phyloP scores from a whole-genome alignment of 2,888 invertebrate species.

The Microlaimidae sp. region DNA sequence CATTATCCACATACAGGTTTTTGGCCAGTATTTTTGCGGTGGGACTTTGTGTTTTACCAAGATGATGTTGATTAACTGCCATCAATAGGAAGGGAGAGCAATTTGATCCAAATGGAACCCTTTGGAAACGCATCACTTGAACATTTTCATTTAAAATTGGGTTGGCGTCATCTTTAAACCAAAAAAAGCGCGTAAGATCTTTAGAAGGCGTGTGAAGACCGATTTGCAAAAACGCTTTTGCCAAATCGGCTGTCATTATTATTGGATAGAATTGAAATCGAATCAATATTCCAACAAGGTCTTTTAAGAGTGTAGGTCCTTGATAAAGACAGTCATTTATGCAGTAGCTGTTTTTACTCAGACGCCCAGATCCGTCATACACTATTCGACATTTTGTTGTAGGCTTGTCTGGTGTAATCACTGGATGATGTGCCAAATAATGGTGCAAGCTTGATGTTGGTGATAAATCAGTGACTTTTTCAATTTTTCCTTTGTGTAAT shows the following conservation, averaged over 20 bases:
- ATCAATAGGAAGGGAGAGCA: conserved; percentile 18
- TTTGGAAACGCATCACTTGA: conserved; percentile 15
- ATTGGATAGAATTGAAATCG: conserved; percentile 3
- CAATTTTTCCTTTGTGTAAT: not conserved
- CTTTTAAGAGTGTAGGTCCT: conserved; percentile 3
- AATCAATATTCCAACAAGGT: conserved; percentile 8
- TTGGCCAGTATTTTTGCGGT: conserved; percentile 2
- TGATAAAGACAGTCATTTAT: conserved; percentile 12
- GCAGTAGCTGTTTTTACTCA: not conserved
- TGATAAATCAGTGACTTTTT: too few species aligned
- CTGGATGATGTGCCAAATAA: conserved; percentile 12
- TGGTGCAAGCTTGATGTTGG: not conserved
- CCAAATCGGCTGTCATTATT: conserved; percentile 16
- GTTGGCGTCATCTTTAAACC: conserved; percentile 16
- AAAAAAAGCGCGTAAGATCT: conserved; percentile 18
- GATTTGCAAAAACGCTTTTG: conserved; percentile 22
- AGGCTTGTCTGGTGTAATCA: conserved; percentile 5
- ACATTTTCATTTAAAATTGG: conserved; percentile 16
- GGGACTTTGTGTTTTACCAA: not conserved
- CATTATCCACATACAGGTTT: conserved; percentile 17
- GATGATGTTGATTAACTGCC: too few species aligned
- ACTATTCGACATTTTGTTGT: conserved; percentile 11
- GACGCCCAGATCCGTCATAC: conserved; percentile 8
- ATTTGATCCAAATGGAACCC: conserved; percentile 19
- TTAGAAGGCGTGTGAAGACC: conserved; percentile 14